These are phyloP conservation scores for Benthosema pterotum DNA, from an alignment of 2,797 vertebrate species.

Conservation along the genomic window DNA sequence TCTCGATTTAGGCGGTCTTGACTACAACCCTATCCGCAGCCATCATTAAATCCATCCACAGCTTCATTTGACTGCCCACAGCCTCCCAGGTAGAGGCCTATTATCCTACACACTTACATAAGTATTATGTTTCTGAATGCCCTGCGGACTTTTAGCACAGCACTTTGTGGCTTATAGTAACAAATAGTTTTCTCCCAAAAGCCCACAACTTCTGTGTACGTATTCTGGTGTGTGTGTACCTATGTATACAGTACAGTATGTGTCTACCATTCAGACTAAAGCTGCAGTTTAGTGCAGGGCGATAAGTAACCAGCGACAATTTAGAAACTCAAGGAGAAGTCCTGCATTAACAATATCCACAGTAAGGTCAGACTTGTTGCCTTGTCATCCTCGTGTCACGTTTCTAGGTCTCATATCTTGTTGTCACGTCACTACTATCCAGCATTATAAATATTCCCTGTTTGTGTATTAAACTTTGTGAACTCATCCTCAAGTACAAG, in stretches of 20 bases:
- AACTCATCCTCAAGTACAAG: too few relatives aligned
- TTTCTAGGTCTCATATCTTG: too few relatives aligned
- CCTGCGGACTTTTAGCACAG: slow-evolving; percentile 31
- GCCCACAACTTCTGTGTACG: slow-evolving; percentile 41
- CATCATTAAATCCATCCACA: slow-evolving; percentile 45
- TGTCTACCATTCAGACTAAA: slow-evolving; percentile 27
- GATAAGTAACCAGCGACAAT: slow-evolving; percentile 10
- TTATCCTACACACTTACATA: slow-evolving; percentile 31
- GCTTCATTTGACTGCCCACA: slow-evolving; percentile 33
- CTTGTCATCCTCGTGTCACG: too few relatives aligned
- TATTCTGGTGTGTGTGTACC: slow-evolving; percentile 32
- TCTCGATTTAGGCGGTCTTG: too few relatives aligned
- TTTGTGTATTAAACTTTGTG: too few relatives aligned
- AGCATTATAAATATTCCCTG: too few relatives aligned
- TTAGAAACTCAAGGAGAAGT: too few relatives aligned
- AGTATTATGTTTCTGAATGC: slow-evolving; percentile 6
- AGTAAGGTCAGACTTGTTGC: too few relatives aligned
- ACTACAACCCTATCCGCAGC: slow-evolving; percentile 34
- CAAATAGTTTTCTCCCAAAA: slow-evolving; percentile 31
- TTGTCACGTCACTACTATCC: too few relatives aligned
- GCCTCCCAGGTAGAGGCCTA: slow-evolving; percentile 12
- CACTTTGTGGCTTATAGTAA: slow-evolving; percentile 44
- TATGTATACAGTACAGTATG: too few relatives aligned
- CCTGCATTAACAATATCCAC: too few relatives aligned
- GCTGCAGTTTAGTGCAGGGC: slow-evolving; percentile 14